Evolutionary conservation across 2,888 invertebrate genomes (phyloP).

Genomic region (Ctena decussata): DNA sequence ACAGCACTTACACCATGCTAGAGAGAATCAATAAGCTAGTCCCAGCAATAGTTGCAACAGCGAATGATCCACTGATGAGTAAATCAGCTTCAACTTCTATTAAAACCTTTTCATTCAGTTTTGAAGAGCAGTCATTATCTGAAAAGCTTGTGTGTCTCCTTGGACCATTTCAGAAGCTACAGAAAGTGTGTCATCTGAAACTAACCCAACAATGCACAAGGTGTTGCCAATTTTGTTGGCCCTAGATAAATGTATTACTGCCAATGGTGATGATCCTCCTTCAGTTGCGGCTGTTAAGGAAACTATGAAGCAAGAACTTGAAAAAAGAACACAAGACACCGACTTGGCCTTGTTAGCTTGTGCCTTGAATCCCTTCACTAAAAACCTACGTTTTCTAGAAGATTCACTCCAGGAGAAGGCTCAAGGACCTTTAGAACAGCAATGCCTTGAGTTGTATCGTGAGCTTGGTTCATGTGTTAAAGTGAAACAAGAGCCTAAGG

Average conservation of each 20-base stretch:
- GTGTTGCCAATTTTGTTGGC: not conserved
- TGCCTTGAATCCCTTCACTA: constrained; percentile 15
- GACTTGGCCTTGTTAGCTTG: not conserved
- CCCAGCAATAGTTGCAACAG: constrained; percentile 38
- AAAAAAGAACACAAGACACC: not conserved
- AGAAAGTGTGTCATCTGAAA: constrained; percentile 13
- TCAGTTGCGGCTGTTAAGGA: not conserved
- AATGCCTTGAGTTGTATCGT: not conserved
- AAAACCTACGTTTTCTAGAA: not conserved
- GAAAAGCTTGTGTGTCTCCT: not conserved
- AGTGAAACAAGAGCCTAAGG: not conserved
- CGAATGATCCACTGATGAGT: constrained; percentile 10
- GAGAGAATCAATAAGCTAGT: constrained; percentile 18
- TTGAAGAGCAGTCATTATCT: not conserved
- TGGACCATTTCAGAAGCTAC: constrained; percentile 5
- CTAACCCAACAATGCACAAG: constrained; percentile 10
- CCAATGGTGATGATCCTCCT: not conserved
- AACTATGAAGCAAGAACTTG: not conserved
- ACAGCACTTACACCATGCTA: constrained; percentile 35
- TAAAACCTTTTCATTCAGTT: not conserved
- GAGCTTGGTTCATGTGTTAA: too few species aligned
- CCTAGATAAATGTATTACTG: not conserved
- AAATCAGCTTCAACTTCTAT: not conserved
- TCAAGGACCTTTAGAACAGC: not conserved
- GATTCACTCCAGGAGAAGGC: not conserved